These are phyloP conservation scores for Camptogramma bilineatum DNA, from an alignment of 2,888 invertebrate species.

Conservation along the genomic window DNA sequence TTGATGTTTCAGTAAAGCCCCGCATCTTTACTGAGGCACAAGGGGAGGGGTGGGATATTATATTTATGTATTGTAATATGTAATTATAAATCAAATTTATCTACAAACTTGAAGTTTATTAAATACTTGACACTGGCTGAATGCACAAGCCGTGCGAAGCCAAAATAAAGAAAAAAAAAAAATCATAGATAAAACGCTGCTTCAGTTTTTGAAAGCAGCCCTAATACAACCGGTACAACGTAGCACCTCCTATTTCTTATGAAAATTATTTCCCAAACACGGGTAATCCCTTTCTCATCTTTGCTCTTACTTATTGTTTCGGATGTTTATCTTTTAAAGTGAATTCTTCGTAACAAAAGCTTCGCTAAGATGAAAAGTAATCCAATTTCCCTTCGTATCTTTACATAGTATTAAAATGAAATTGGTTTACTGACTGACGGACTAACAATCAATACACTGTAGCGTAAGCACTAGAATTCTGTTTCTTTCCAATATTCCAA, in stretches of 20 bases:
- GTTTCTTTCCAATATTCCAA: neutral
- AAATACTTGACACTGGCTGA: no score
- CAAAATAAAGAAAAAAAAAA: no score
- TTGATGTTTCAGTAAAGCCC: no score
- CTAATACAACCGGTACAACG: neutral
- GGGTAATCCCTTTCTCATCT: conserved; percentile 17
- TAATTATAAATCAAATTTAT: no score
- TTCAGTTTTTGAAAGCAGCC: no score
- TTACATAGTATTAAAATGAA: neutral
- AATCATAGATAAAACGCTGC: no score
- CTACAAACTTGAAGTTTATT: no score
- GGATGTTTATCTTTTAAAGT: conserved; percentile 24
- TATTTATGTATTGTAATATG: no score
- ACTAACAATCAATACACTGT: neutral
- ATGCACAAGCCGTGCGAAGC: no score
- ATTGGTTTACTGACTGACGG: neutral
- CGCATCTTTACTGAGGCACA: no score
- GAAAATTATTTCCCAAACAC: neutral
- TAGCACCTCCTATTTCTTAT: neutral
- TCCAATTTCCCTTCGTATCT: conserved; percentile 12
- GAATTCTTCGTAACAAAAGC: conserved; percentile 22
- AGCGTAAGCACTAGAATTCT: neutral
- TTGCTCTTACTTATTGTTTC: conserved; percentile 22
- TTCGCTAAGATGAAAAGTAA: conserved; percentile 18
- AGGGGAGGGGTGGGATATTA: no score